Conservation (phyloP, 2,888 invertebrate genomes). For the Chouioia cunea region DNA sequence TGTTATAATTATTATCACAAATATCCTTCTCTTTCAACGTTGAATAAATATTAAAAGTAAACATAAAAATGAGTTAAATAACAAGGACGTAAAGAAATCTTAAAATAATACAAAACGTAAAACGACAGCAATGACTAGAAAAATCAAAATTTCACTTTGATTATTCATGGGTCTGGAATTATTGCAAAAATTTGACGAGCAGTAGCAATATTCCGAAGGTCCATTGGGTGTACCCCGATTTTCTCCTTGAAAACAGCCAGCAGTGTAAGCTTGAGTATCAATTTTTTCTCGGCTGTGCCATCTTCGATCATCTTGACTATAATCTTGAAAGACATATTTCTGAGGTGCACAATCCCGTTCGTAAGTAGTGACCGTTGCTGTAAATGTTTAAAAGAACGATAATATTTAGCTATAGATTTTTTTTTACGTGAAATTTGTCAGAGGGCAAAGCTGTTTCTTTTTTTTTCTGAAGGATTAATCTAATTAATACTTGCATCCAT, state of each 20-base stretch:
- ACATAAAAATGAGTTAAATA: neutral
- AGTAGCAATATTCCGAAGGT: constrained; percentile 81
- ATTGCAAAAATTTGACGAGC: constrained; percentile 81
- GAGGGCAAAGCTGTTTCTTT: neutral
- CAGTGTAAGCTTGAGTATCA: constrained; percentile 76
- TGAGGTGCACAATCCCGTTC: constrained; percentile 83
- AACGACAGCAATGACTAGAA: constrained; percentile 32
- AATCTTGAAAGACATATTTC: constrained; percentile 75
- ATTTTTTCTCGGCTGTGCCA: constrained; percentile 79
- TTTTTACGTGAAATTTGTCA: neutral
- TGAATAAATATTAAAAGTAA: constrained; percentile 14
- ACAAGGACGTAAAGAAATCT: constrained; percentile 1
- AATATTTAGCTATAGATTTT: neutral
- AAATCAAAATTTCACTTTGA: constrained; percentile 8
- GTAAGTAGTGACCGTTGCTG: constrained; percentile 73
- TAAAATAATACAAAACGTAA: constrained; percentile 4
- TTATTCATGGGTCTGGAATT: constrained; percentile 10
- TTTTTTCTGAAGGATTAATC: too few species aligned
- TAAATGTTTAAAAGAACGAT: constrained; percentile 58
- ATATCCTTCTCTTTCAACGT: constrained; percentile 3
- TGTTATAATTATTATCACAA: constrained; percentile 45
- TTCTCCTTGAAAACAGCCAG: constrained; percentile 77
- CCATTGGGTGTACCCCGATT: constrained; percentile 76
- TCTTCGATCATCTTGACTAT: constrained; percentile 70
- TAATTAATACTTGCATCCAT: constrained; percentile 74